phyloP scores from a whole-genome alignment of 2,113 vertebrate genomes.

The Camelus bactrianus region DNA sequence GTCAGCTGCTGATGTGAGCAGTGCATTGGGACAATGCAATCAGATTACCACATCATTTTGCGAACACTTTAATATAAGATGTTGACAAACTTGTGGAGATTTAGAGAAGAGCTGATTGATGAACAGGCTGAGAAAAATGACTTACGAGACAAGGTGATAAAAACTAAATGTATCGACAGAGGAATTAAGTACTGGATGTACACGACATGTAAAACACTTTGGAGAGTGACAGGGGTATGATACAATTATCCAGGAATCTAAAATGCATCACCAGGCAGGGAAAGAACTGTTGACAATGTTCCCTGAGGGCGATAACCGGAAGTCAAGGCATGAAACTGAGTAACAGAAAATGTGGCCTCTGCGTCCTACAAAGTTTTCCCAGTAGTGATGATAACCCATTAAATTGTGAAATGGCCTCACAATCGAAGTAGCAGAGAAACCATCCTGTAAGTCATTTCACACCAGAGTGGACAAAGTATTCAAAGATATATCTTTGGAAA shows the following conservation, averaged over 20 bases:
- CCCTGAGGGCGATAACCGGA: conserved; percentile 1
- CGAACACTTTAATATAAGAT: background rate
- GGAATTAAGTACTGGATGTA: conserved; percentile 34
- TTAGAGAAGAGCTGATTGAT: conserved; percentile 33
- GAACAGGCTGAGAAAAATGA: conserved; percentile 18
- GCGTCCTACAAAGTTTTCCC: conserved; percentile 57
- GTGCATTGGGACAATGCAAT: background rate
- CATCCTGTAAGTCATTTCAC: conserved; percentile 73
- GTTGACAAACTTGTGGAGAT: background rate
- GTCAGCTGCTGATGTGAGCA: background rate
- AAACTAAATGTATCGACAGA: conserved; percentile 17
- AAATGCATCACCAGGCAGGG: conserved; percentile 18
- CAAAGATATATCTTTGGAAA: conserved; percentile 61
- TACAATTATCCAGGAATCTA: conserved; percentile 50
- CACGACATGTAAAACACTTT: background rate
- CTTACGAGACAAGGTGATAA: conserved; percentile 19
- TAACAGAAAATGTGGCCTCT: conserved; percentile 53
- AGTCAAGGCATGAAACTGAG: conserved; percentile 67
- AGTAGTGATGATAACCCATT: conserved; percentile 38
- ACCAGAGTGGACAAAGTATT: conserved; percentile 68
- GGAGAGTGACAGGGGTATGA: background rate
- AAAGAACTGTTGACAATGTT: conserved; percentile 45
- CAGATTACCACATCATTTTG: background rate
- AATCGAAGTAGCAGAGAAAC: conserved; percentile 30
- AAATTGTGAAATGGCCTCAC: conserved; percentile 42